These are phyloP conservation scores for Scaptomyza caliginosa DNA, from an alignment of 2,888 invertebrate genomes.

Conservation along the genomic window DNA sequence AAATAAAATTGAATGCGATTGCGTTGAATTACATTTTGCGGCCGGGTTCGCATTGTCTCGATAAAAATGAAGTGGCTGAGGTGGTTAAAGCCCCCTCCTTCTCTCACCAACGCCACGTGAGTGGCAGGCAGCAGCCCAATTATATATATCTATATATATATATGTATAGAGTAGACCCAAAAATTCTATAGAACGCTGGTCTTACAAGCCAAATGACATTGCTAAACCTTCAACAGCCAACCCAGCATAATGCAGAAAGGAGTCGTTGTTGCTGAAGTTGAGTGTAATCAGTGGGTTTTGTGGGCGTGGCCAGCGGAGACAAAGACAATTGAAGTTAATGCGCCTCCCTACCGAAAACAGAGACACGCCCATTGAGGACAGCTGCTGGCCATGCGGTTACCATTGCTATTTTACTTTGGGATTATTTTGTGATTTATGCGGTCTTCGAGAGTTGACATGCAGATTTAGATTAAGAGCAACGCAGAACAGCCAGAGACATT, in stretches of 20 bases:
- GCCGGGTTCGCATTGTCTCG: conserved; percentile 55
- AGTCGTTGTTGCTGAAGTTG: conserved; percentile 14
- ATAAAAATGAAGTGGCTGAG: conserved; percentile 56
- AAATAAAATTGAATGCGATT: conserved; percentile 79
- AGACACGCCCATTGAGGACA: conserved; percentile 50
- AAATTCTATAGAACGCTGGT: conserved; percentile 30
- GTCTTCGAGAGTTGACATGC: conserved; percentile 82
- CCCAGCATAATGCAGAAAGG: conserved; percentile 20
- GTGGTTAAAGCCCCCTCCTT: conserved; percentile 26
- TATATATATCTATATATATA: not conserved
- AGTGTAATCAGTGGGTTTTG: conserved; percentile 45
- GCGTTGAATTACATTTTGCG: conserved; percentile 69
- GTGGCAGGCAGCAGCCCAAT: conserved; percentile 14
- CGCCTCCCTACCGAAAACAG: conserved; percentile 15
- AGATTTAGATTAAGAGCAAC: conserved; percentile 81
- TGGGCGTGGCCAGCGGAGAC: conserved; percentile 23
- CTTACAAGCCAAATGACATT: conserved; percentile 51
- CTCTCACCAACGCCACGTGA: conserved; percentile 34
- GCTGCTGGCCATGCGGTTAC: conserved; percentile 50
- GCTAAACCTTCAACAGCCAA: not conserved
- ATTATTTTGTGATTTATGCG: conserved; percentile 83
- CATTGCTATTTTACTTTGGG: conserved; percentile 80
- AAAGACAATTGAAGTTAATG: conserved; percentile 61
- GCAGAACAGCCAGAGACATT: conserved; percentile 37
- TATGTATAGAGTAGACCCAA: conserved; percentile 25